Base-by-base conservation (phyloP, 2,113 vertebrate species). In the Eulemur rufifrons region DNA sequence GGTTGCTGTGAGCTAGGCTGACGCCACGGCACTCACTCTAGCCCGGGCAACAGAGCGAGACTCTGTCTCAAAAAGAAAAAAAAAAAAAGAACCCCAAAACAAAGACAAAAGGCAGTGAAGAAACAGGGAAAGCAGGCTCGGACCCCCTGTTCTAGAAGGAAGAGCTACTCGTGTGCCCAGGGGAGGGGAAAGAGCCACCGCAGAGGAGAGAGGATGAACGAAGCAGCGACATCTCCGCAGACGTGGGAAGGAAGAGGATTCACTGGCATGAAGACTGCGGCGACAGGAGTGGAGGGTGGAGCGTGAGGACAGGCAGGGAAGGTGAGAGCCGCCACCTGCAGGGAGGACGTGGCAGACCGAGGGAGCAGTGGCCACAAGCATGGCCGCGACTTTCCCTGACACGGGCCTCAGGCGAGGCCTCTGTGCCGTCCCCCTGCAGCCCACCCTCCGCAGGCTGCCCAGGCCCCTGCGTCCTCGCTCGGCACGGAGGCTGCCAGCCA, bases 151-250 rank as follows among this genome's bases (percentile, higher is more conserved):
- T 54, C 34, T 42, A 9, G 42, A 61, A 52, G 34, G 23, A 63
- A 91, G 52, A 73, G 59, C 66, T 25, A 5, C 15, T 14, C 2
- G 0, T 0, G 37, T 34, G 0, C 15, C 1, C 0, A 3, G 32
- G 54, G 25, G 17, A 37, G 10, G 47, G 54, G 25, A n/a, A n/a
- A 17, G 34, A 13, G 56, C 66, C 71, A 8, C 7, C 29, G 12
- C 0, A 17, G 68, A 8, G 2, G 45, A 56, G 12, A 6, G 2
- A 25, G 68, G n/a, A 1, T 12, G 32, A 50, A 29, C 0, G 73
- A 23, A 25, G 52, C 8, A 66, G 64, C 32, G 0, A 1, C 3
- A 34, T 37, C 13, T 64, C 50, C 77, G 27, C 25, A 83, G 66
- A 47, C 56, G 8, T 0, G 12, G 23, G 2, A 45, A 37, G 47